These are phyloP conservation scores for Drosophila mauritiana DNA, from an alignment of 1,140 invertebrate genomes.

Conservation along the genomic window DNA sequence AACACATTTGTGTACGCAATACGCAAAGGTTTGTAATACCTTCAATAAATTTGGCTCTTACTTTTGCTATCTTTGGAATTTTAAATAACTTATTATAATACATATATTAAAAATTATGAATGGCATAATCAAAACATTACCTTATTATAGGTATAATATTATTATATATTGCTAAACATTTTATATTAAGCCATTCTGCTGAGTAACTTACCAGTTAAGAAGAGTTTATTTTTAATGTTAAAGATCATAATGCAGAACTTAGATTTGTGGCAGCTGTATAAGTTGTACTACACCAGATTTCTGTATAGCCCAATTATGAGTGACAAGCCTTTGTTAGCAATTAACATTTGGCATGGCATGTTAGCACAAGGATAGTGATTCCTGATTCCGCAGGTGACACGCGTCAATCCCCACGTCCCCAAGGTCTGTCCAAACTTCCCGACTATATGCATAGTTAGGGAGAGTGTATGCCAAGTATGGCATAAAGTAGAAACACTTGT, in stretches of 20 bases:
- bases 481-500: constrained; percentile 51
- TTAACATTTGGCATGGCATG: constrained; percentile 35
- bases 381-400: constrained; percentile 41
- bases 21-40: too few relatives aligned
- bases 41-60: too few relatives aligned
- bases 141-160: too few relatives aligned
- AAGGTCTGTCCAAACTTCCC: constrained; percentile 14
- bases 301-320: constrained; percentile 17
- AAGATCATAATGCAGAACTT: background rate
- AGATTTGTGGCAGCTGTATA: constrained; percentile 13
- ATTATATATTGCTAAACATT: too few relatives aligned
- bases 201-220: too few relatives aligned
- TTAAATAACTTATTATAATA: background rate
- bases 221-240: too few relatives aligned
- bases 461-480: constrained; percentile 1
- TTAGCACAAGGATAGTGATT: constrained; percentile 17
- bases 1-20: background rate
- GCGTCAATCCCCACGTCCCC: constrained; percentile 31
- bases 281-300: background rate
- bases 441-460: constrained; percentile 22
- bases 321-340: constrained; percentile 39
- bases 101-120: background rate
- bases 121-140: too few relatives aligned
- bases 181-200: too few relatives aligned
- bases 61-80: background rate